These are phyloP conservation scores for Megatriorchis doriae DNA, from an alignment of 2,113 vertebrate species.

Conservation along the genomic window DNA sequence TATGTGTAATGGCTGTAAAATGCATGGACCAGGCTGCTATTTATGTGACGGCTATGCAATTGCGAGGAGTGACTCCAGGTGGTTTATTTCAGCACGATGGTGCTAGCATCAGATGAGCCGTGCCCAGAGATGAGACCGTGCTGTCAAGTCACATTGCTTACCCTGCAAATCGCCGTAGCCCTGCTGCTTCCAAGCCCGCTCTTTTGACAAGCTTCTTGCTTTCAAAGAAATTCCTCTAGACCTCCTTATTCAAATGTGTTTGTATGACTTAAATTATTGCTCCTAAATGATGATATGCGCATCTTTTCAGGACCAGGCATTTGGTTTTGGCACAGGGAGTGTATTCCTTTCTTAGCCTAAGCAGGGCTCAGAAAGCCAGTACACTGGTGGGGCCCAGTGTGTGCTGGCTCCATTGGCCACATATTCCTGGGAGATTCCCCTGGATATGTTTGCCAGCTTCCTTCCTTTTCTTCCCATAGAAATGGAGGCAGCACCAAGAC, in stretches of 20 bases:
- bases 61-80: conserved; percentile 64
- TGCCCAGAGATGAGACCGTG: neutral
- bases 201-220: neutral
- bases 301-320: neutral
- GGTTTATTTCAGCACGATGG: neutral
- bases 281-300: neutral
- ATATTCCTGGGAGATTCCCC: neutral
- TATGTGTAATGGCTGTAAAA: conserved; percentile 51
- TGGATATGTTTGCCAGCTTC: neutral
- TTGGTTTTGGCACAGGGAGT: neutral
- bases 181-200: neutral
- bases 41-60: neutral
- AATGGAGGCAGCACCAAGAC: neutral
- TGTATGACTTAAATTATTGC: neutral
- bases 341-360: neutral
- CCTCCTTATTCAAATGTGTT: neutral
- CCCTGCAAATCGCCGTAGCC: rapidly evolving
- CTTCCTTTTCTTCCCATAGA: neutral
- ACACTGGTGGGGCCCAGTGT: neutral
- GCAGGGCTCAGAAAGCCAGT: neutral
- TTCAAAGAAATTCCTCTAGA: neutral
- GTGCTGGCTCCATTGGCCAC: neutral
- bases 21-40: neutral
- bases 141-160: neutral
- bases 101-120: neutral